Conservation (phyloP, 2,797 vertebrate species). For the Taeniopygia guttata region DNA sequence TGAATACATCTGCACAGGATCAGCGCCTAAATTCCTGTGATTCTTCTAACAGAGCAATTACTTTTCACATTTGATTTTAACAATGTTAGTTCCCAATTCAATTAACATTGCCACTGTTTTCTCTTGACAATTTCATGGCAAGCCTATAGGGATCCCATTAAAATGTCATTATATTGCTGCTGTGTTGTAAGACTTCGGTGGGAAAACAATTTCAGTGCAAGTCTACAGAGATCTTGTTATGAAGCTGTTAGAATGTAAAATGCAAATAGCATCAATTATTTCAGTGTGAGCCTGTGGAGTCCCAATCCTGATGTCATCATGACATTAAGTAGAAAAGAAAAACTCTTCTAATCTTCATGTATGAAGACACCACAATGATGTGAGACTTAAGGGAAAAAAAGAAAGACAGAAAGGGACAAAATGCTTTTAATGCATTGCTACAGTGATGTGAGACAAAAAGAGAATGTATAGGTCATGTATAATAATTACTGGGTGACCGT, state of each 20-base stretch:
- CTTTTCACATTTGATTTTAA: slow-evolving; percentile 46
- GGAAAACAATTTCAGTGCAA: slow-evolving; percentile 63
- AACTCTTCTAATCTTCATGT: neutral
- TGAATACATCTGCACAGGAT: neutral
- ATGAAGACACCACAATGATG: neutral
- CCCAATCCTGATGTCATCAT: slow-evolving; percentile 10
- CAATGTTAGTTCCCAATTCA: slow-evolving; percentile 59
- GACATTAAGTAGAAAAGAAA: slow-evolving; percentile 50
- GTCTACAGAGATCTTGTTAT: slow-evolving; percentile 61
- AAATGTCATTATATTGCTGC: slow-evolving; percentile 64
- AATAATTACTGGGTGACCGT: neutral
- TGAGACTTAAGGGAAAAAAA: neutral
- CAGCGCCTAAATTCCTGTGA: neutral
- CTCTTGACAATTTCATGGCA: slow-evolving; percentile 65
- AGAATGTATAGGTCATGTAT: neutral
- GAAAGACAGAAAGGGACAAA: neutral
- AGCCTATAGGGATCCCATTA: slow-evolving; percentile 65
- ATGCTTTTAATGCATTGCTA: neutral
- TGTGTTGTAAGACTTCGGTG: slow-evolving; percentile 52
- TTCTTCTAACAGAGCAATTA: slow-evolving; percentile 23
- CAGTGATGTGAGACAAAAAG: neutral
- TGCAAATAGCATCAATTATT: slow-evolving; percentile 64
- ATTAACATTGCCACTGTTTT: slow-evolving; percentile 53
- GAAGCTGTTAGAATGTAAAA: slow-evolving; percentile 58
- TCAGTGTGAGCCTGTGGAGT: slow-evolving; percentile 13